These are phyloP conservation scores for Sebastes hopkinsi DNA, from an alignment of 2,797 vertebrate species.

Conservation along the genomic window DNA sequence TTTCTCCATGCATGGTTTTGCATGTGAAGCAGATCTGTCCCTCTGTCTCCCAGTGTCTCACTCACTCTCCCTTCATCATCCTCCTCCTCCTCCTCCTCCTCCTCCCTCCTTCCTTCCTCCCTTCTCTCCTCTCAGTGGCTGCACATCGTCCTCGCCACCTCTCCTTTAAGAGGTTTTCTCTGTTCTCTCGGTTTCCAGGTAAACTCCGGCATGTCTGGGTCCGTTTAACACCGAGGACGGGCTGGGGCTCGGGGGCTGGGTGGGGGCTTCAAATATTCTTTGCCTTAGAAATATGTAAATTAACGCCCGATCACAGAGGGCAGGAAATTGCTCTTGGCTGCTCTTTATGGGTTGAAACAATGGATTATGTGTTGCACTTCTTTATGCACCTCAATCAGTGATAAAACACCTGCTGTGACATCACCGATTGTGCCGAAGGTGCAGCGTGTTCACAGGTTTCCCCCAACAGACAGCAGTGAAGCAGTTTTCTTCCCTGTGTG, in stretches of 20 bases:
- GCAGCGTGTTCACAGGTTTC: not conserved
- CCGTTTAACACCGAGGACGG: slow-evolving; percentile 64
- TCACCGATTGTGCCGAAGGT: not conserved
- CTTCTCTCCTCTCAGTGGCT: slow-evolving; percentile 77
- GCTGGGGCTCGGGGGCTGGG: not conserved
- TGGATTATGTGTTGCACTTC: not conserved
- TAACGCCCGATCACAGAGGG: not conserved
- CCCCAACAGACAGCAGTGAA: not conserved
- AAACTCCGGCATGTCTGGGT: slow-evolving; percentile 84
- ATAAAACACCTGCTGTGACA: not conserved
- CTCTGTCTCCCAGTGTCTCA: slow-evolving; percentile 43
- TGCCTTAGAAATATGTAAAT: not conserved
- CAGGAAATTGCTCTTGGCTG: not conserved
- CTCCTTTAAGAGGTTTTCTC: slow-evolving; percentile 84
- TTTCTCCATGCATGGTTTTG: slow-evolving; percentile 5
- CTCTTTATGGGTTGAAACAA: not conserved
- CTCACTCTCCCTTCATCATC: slow-evolving; percentile 29
- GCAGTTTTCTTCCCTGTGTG: not conserved
- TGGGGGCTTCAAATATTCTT: not conserved
- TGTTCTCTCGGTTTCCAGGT: slow-evolving; percentile 86
- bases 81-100: slow-evolving; percentile 1
- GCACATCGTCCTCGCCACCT: slow-evolving; percentile 75
- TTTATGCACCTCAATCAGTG: not conserved
- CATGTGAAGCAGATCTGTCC: slow-evolving; percentile 30
- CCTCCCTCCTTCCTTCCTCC: slow-evolving; percentile 4